Base-by-base conservation (phyloP, 2,113 vertebrate species). In the Ptilonorhynchus violaceus region DNA sequence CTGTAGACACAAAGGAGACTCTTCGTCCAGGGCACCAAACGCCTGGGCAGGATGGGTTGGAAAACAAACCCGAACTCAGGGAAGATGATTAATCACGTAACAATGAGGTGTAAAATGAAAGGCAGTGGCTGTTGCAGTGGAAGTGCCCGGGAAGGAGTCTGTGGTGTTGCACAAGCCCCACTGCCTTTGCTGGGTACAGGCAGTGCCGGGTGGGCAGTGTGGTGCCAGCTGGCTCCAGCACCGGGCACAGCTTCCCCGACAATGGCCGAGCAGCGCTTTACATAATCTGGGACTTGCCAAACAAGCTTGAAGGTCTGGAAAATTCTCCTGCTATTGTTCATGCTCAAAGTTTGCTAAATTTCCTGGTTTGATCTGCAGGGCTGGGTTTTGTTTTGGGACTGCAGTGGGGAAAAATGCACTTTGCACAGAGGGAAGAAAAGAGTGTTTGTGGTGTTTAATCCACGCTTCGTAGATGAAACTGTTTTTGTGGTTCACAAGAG, bases 201-300 rank as follows among this genome's bases (percentile, higher is more conserved):
- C 82, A 14, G 5, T 59, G 80, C 46, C 2, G 35, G 68, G 60
- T 74, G 46, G 28, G 88, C 85, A 68, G 17, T 3, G 22, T 4
- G 17, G 62, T 97, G 96, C 97, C 96, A 97, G 94, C 88, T 96
- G 95, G 96, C 96, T 67, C 52, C 8, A 22, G 68, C 55, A 19
- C 39, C 3, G 13, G 49, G 80, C 37, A 25, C 2, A 7, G 90
- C 88, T 88, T 70, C 66, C 74, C 55, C 9, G 1, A 87, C 75
- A 88, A 77, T 64, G 72, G 89, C 73, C 64, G 46, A 58, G 59
- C 62, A 6, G 44, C 0, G 16, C 91, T 97, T 97, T 96, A 94
- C 93, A 79, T 95, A 95, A 94, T 79, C 72, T 69, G 74, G 50
- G 85, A 73, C 90, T 94, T 88, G 95, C 79, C 78, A 87, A 96